phyloP scores from a whole-genome alignment of 2,888 invertebrate genomes.

The Tipula lateralis region DNA sequence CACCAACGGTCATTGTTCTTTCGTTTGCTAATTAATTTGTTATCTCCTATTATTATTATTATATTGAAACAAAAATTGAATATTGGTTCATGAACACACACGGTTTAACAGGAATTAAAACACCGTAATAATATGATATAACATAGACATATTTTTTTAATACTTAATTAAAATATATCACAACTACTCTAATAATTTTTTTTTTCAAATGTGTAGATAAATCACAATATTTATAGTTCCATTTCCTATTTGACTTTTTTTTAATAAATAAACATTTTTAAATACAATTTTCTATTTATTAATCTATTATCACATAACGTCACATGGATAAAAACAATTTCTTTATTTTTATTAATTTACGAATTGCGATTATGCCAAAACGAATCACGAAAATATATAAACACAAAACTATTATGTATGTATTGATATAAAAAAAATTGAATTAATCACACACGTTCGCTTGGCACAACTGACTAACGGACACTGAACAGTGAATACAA shows the following conservation, averaged over 20 bases:
- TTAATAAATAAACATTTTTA: background rate
- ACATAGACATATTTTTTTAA: background rate
- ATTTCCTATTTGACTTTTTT: background rate
- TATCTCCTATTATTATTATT: background rate
- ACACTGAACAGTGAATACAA: constrained; percentile 30
- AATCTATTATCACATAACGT: constrained; percentile 12
- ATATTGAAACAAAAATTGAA: too few relatives aligned
- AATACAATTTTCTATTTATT: constrained; percentile 5
- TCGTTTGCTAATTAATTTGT: background rate
- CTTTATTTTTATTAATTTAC: background rate
- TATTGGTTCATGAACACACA: background rate
- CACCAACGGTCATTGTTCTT: constrained; percentile 45
- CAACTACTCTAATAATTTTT: background rate
- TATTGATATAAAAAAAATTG: background rate
- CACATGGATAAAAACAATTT: background rate
- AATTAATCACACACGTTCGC: constrained; percentile 30
- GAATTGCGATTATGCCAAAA: background rate
- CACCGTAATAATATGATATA: background rate
- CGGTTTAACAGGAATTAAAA: background rate
- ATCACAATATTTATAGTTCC: background rate
- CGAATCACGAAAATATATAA: background rate
- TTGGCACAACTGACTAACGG: constrained; percentile 32
- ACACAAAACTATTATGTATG: background rate
- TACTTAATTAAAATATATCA: constrained; percentile 9
- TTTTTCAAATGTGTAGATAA: background rate